Base-by-base conservation (phyloP, 2,797 vertebrate species). In the Anolis apletophallus region DNA sequence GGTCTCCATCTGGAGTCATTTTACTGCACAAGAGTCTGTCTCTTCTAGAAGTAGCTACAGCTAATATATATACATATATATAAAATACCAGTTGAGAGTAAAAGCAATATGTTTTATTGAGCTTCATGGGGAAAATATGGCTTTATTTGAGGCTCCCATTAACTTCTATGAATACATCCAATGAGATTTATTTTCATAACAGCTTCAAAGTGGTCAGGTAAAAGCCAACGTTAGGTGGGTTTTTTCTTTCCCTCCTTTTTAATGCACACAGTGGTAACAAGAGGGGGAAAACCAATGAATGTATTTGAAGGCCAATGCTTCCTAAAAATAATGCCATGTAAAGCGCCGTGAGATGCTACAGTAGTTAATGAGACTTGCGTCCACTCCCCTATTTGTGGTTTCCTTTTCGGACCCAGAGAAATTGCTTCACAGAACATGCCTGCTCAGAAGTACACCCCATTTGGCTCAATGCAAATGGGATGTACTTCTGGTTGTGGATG, bases 91-190 rank as follows among this genome's bases (percentile, higher is more conserved):
- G 67, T 90, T 93, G 84, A 85, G 84, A 93, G 89, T 85, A 91
- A 91, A 94, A 90, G 90, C 68, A 92, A 83, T 92, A 87, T 40
- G 46, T 91, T 93, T 94, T 91, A 92, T 92, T 91, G 91, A 87
- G 82, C 86, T 88, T 26, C 86, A 88, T 89, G 73, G 32, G 85
- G 32, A 13, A 40, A 11, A 80, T 23, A 89, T 86, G 61, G 5
- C 71, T 85, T 21, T 86, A 52, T 84, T 91, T 71, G 82, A 91
- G 68, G 84, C 40, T 87, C 91, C 64, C 80, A 88, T 90, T 91
- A 92, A 89, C 59, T 92, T 93, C 84, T 87, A 93, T 52, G 2
- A 91, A 88, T 94, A 93, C 89, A 88, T 91, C 88, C 73, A 83
- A 86, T 91, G 87, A 93, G 36, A 88, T 88, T 91, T 90, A 88